phyloP scores from a whole-genome alignment of 2,797 vertebrate genomes.

The Hypotaenidia philippensis region DNA sequence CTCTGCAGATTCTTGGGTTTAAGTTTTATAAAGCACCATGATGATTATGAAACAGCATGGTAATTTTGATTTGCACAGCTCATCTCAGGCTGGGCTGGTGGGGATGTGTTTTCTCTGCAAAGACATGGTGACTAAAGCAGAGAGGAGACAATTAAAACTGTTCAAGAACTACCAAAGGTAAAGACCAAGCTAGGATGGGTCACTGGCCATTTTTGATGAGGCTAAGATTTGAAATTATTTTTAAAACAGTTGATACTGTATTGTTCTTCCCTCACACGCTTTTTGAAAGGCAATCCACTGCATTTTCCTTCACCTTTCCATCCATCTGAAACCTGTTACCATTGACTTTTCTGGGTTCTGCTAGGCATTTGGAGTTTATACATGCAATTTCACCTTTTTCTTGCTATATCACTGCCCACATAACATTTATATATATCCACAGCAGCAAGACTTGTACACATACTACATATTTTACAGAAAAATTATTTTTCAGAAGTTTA shows the following conservation, averaged over 20 bases:
- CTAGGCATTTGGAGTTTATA: not conserved
- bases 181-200: not conserved
- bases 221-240: not conserved
- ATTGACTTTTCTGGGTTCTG: not conserved
- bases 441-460: not conserved
- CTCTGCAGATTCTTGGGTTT: not conserved
- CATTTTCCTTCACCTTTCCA: not conserved
- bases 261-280: not conserved
- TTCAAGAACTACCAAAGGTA: not conserved
- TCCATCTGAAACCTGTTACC: not conserved
- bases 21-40: not conserved
- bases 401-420: not conserved
- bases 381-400: not conserved
- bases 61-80: not conserved
- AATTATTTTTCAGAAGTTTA: not conserved
- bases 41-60: not conserved
- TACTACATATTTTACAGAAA: not conserved
- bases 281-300: not conserved
- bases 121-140: not conserved
- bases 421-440: not conserved
- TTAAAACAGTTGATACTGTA: not conserved
- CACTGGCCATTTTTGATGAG: rapidly evolving
- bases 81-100: not conserved
- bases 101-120: not conserved
- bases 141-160: not conserved